Evolutionary conservation across 64 coral and sea anemone species (phyloP).

Genomic region (Montipora efflorescens): DNA sequence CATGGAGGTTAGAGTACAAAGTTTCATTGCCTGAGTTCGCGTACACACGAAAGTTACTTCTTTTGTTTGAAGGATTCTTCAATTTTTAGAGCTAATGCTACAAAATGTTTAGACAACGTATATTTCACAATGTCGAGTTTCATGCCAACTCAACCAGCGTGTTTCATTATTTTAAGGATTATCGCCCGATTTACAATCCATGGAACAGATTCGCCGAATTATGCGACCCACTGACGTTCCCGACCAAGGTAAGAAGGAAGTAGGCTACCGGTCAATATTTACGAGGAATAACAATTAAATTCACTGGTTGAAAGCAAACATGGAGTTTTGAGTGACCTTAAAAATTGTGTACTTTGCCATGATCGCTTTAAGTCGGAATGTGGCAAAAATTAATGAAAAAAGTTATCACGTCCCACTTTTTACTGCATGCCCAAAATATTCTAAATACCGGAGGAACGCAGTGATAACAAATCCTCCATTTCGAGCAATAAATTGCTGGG

Average conservation of each 20-base stretch:
- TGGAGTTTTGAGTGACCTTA: background rate
- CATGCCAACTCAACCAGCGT: background rate
- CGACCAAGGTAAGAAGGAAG: slow-evolving; percentile 88
- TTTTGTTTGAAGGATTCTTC: slow-evolving; percentile 10
- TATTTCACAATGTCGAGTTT: background rate
- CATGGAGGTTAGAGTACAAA: slow-evolving; percentile 86
- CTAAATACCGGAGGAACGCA: background rate
- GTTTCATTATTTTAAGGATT: slow-evolving; percentile 58
- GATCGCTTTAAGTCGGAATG: background rate
- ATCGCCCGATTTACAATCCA: slow-evolving; percentile 97
- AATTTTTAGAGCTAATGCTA: background rate
- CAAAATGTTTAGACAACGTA: background rate
- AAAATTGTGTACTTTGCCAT: background rate
- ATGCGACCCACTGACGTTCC: slow-evolving; percentile 99
- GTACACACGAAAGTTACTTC: background rate
- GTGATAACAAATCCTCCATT: background rate
- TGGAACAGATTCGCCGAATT: slow-evolving; percentile 99
- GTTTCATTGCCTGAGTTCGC: background rate
- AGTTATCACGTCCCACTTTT: background rate
- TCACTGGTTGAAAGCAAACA: background rate
- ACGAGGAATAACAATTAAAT: background rate
- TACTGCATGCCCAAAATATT: background rate
- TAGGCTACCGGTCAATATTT: background rate
- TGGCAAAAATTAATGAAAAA: background rate
- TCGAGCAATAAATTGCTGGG: background rate